phyloP scores from a whole-genome alignment of 2,113 vertebrate genomes.

The Gymnogyps californianus region DNA sequence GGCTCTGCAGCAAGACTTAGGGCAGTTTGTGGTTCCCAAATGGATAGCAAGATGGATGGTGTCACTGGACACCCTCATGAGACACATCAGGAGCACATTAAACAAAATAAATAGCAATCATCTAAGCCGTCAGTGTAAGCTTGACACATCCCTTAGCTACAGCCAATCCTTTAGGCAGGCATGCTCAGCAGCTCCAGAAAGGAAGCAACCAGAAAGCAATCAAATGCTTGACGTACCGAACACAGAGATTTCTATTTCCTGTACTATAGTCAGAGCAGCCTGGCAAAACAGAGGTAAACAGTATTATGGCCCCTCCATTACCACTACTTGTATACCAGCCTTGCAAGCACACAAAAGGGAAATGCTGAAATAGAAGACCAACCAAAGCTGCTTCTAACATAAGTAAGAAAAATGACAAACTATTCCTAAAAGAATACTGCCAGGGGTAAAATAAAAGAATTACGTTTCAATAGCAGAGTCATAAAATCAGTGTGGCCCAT shows the following conservation, averaged over 20 bases:
- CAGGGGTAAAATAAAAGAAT: background rate
- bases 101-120: background rate
- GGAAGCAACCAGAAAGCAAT: background rate
- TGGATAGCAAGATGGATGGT: background rate
- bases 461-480: background rate
- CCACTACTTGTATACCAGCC: background rate
- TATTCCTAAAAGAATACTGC: background rate
- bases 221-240: background rate
- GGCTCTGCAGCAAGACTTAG: background rate
- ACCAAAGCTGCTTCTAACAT: background rate
- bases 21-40: background rate
- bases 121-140: background rate
- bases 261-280: background rate
- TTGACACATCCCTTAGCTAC: background rate
- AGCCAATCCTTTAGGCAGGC: background rate
- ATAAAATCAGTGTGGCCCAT: background rate
- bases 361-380: background rate
- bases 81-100: background rate
- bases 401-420: background rate
- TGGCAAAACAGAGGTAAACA: background rate
- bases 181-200: background rate
- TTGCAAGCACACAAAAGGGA: constrained; percentile 41
- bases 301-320: background rate
- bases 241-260: background rate
- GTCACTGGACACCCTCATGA: background rate